Evolutionary conservation across 2,888 invertebrate genomes (phyloP), one percentile per base, ranked within the genome.

Genomic region (Pammene fasciana): DNA sequence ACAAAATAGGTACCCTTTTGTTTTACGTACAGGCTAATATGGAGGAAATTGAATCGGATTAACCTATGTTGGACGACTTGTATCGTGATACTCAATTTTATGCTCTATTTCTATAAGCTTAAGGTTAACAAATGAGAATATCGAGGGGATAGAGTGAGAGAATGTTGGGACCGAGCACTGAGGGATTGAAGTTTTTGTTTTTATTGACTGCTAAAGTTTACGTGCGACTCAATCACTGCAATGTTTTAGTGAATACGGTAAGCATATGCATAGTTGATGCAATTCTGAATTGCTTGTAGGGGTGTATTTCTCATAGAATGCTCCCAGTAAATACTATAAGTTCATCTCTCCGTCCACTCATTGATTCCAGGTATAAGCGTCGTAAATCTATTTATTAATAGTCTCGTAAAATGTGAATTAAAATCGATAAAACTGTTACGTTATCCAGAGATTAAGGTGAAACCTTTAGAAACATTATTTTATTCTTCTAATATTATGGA

Each of bases 41-140:
- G 72, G 57, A 79, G 82, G 82, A 79, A 75, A 78, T 79, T 76
- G 78, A 81, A 84, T 83, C 78, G 79, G 83, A 82, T 84, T 84
- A 83, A 78, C 80, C 65, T 60, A 46, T 43, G 70, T 60, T 59
- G 38, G 54, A 34, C 13, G 38, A 14, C 60, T 52, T 65, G 26
- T 46, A n/a, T 59, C 11, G 36, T 7, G 16, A 4, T 34, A 14
- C 13, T 48, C 54, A 34, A 60, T 70, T 70, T 26, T 70, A 43
- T 18, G 65, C 65, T 34, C 34, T 70, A 65, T 36, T 10, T 48
- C 45, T 26, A 36, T 41, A 10, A 34, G 2, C n/a, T 14, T 48
- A 54, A n/a, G 45, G 54, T 46, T 36, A 41, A 13, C 14, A 45
- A 64, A 64, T 52, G 36, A 10, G 11, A 43, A 52, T n/a, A 18